Evolutionary conservation across 1,140 invertebrate species (phyloP).

Genomic region (Aphis gossypii): DNA sequence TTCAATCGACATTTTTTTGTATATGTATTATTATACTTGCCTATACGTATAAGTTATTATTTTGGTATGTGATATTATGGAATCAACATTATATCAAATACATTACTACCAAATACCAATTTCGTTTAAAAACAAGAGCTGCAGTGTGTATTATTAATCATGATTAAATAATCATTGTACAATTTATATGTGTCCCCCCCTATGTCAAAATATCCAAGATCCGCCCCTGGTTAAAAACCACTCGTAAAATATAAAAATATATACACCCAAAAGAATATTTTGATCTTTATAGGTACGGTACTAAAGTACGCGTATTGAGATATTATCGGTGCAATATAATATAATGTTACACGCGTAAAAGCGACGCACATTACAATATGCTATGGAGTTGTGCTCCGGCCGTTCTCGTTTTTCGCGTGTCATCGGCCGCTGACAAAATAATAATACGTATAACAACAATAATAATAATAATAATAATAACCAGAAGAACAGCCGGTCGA

Average conservation of each 20-base stretch:
- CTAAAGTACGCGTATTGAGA: background rate
- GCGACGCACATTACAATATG: background rate
- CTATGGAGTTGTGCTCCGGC: background rate
- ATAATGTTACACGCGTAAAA: background rate
- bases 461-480: background rate
- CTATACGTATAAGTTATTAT: too few relatives aligned
- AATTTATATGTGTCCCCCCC: too few relatives aligned
- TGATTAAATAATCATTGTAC: too few relatives aligned
- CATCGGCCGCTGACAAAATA: constrained; percentile 24
- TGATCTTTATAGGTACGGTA: background rate
- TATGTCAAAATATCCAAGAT: too few relatives aligned
- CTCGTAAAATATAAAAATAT: background rate
- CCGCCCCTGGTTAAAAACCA: background rate
- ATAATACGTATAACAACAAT: background rate
- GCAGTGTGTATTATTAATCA: too few relatives aligned
- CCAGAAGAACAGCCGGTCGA: too few relatives aligned
- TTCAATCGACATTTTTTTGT: too few relatives aligned
- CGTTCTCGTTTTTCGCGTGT: constrained; percentile 1
- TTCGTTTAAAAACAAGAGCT: too few relatives aligned
- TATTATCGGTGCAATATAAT: background rate
- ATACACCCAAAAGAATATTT: background rate
- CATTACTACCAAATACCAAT: too few relatives aligned
- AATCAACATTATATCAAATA: too few relatives aligned
- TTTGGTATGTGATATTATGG: too few relatives aligned
- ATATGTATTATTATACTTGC: too few relatives aligned